phyloP scores from a whole-genome alignment of 2,888 invertebrate species.

The Furcula furcula region DNA sequence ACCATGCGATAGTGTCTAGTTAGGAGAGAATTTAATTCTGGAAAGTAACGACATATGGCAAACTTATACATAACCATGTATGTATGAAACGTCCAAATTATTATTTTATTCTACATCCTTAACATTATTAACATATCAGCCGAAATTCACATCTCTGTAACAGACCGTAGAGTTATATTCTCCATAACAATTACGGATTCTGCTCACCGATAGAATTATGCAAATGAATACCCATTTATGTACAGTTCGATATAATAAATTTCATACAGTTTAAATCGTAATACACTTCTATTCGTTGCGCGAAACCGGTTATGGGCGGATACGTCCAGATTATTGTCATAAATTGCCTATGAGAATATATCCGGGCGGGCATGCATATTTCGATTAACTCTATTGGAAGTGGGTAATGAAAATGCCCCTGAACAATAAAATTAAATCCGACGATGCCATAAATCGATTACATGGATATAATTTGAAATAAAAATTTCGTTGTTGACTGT shows the following conservation, averaged over 20 bases:
- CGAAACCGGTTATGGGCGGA: slow-evolving; percentile 53
- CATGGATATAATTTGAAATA: slow-evolving; percentile 33
- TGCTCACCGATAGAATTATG: slow-evolving; percentile 35
- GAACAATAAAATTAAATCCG: slow-evolving; percentile 51
- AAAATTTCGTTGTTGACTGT: slow-evolving; percentile 17
- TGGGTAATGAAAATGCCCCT: slow-evolving; percentile 51
- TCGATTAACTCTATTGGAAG: slow-evolving; percentile 54
- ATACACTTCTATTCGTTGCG: slow-evolving; percentile 54
- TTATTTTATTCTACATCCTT: too few relatives aligned
- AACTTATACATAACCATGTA: too few relatives aligned
- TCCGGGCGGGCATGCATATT: slow-evolving; percentile 45
- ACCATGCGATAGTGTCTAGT: too few relatives aligned
- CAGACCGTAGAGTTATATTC: slow-evolving; percentile 2
- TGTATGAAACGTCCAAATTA: background rate
- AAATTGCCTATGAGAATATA: slow-evolving; percentile 51
- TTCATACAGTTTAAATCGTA: slow-evolving; percentile 50
- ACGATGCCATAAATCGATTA: slow-evolving; percentile 37
- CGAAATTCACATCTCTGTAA: background rate
- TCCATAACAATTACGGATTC: slow-evolving; percentile 9
- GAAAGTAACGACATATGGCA: too few relatives aligned
- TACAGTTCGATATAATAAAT: slow-evolving; percentile 51
- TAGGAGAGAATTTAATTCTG: too few relatives aligned
- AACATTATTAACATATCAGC: too few relatives aligned
- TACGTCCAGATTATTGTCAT: slow-evolving; percentile 68
- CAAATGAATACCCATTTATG: slow-evolving; percentile 44